phyloP scores from a whole-genome alignment of 2,797 vertebrate species.

The Prunella strophiata region DNA sequence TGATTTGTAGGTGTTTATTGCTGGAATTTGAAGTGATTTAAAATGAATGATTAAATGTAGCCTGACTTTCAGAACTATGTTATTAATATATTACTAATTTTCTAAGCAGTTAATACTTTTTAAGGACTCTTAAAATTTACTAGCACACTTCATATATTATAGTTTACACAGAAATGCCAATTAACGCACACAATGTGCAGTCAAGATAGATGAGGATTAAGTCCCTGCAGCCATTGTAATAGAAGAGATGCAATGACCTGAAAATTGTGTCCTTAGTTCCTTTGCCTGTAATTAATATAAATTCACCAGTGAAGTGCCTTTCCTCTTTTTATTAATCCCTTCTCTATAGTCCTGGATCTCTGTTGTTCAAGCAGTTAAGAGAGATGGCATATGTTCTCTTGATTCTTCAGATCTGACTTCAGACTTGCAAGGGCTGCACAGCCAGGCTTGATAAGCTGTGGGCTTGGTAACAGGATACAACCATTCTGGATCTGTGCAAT shows the following conservation, averaged over 20 bases:
- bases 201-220: constrained; percentile 34
- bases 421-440: background rate
- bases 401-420: background rate
- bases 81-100: background rate
- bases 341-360: background rate
- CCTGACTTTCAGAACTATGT: background rate
- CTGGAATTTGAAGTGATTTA: background rate
- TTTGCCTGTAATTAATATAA: constrained; percentile 28
- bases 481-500: background rate
- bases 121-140: background rate
- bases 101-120: constrained; percentile 11
- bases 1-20: constrained; percentile 13
- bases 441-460: background rate
- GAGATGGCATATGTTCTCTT: background rate
- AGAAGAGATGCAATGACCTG: constrained; percentile 37
- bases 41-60: background rate
- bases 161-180: constrained; percentile 22
- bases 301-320: background rate
- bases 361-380: background rate
- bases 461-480: background rate
- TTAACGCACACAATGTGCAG: background rate
- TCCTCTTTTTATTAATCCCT: background rate
- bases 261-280: constrained; percentile 14
- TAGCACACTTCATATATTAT: background rate
- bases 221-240: background rate